Base-by-base conservation (phyloP, 2,797 vertebrate species). In the Gallinago stenura region DNA sequence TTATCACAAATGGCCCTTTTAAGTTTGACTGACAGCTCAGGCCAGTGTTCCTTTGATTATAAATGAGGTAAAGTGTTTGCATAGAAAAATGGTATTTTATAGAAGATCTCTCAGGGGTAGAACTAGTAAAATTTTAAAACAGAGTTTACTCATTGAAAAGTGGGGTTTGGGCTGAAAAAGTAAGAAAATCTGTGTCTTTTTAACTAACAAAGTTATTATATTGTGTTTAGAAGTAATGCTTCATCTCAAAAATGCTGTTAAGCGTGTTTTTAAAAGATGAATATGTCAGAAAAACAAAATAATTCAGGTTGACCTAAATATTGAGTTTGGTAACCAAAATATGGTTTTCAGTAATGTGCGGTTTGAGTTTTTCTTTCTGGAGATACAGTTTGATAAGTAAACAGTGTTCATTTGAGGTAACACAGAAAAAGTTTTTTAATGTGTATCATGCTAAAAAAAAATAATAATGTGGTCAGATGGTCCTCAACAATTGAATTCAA, bases 1-100 rank as follows among this genome's bases (percentile, higher is more conserved):
- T 71, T 83, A 51, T 60, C 87, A 87, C 82, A 94, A 94, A 95
- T 77, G 72, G 50, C n/a, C 37, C 70, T 94, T 90, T 95, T 62
- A 78, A 75, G 35, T 91, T 78, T 93, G 91, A 93, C 64, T 92
- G 88, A 64, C 90, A 70, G 73, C 73, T 91, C 56, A 66, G 72
- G 39, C 35, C 54, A 51, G 19, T n/a, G 31, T 77, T 93, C 58
- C 39, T 93, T 91, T 91, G 56, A 87, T 95, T 90, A 79, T 62
- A 57, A 91, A 93, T 60, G 73, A 96, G 62, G 69, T 57, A 37
- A 90, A 93, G 65, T 88, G 76, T 90, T 93, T 93, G 54, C 62
- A 90, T 64, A 81, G 62, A 82, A 85, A 93, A 93, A 79, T 56
- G 25, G 30, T 64, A 15, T 46, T 96, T 88, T 62, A 51, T n/a